Base-by-base conservation (phyloP, 2,888 invertebrate genomes). In the Pharmacophagus antenor region DNA sequence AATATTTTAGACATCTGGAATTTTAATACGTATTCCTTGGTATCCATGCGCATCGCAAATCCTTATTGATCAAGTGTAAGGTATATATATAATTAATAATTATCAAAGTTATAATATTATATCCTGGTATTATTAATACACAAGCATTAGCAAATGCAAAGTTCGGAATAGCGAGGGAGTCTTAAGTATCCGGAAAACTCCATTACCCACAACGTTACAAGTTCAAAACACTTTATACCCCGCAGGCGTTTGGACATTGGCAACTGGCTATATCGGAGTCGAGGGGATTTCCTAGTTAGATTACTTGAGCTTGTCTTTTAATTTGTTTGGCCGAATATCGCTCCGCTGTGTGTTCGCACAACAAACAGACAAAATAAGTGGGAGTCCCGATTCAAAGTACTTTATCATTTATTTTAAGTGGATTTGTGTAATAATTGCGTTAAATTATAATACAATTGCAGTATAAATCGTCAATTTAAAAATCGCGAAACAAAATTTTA, bases 241-340 rank as follows among this genome's bases (percentile, higher is more conserved):
- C 31, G 47, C 22, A 58, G 47, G 46, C 37, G 58, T 58, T 58
- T 37, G 46, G 22, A 31, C 27, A 58, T 27, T 31, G 37, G 46
- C 31, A 51, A 21, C 21, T 17, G 18, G 31, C 37, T 31, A 52
- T 51, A 58, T 58, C 21, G 52, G 52, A 52, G 46, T 47, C 52
- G 46, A 58, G 51, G 58, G 58, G 52, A 58, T 58, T 41, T 47
- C 46, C n/a, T 41, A 47, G 31, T 51, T 58, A 58, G 58, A 58
- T 58, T 52, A 58, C 58, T 58, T 58, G 44, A 17, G 51, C 46
- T 58, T 47, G 52, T 58, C 17, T 58, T 58, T 58, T 52, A 58
- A 58, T 58, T 52, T 58, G 50, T 58, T 52, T 47, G 52, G 20
- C 21, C 27, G 15, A 58, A 51, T 46, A 44, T 57, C 25, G 47